A percentile compares a stretch with the other conserved stretches of the same genome.
Evolutionary conservation across 2,797 vertebrate species (phyloP).

Genomic region (Steatocranus sp.): DNA sequence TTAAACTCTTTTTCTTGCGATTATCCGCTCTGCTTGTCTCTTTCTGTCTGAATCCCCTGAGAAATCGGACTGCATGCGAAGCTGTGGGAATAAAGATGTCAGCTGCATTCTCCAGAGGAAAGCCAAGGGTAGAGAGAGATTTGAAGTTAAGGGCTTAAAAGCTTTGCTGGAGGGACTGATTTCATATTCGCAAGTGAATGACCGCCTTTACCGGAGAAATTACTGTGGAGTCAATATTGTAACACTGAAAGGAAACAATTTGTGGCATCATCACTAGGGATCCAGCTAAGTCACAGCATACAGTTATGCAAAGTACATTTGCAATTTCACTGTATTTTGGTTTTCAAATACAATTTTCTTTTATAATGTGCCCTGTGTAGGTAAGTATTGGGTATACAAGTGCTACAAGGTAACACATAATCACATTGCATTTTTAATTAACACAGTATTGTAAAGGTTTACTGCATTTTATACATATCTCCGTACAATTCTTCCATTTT

Average conservation of each 20-base stretch:
- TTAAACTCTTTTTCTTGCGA: conserved; percentile 37
- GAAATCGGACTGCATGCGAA: conserved; percentile 38
- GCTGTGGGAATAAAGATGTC: conserved; percentile 46
- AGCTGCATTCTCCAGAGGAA: conserved; percentile 18
- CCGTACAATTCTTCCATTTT: not conserved
- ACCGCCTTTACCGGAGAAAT: not conserved
- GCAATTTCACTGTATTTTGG: not conserved
- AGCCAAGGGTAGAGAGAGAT: conserved; percentile 23
- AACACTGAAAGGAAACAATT: not conserved
- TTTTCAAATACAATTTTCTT: not conserved
- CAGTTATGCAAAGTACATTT: not conserved
- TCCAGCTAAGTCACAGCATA: not conserved
- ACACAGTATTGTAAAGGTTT: not conserved
- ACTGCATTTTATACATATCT: not conserved
- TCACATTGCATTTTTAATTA: not conserved
- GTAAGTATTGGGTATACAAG: not conserved
- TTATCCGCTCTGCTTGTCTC: conserved; percentile 47
- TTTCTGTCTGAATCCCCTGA: conserved; percentile 36
- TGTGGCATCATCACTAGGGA: not conserved
- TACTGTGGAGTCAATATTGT: not conserved
- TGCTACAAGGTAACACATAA: not conserved
- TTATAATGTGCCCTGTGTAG: not conserved
- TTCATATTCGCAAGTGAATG: conserved; percentile 24
- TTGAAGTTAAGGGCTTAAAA: conserved; percentile 41
- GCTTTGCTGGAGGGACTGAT: conserved; percentile 1